Evolutionary conservation across 2,113 vertebrate species (phyloP), one percentile per base, ranked within the genome.

Genomic region (Nothoprocta perdicaria): DNA sequence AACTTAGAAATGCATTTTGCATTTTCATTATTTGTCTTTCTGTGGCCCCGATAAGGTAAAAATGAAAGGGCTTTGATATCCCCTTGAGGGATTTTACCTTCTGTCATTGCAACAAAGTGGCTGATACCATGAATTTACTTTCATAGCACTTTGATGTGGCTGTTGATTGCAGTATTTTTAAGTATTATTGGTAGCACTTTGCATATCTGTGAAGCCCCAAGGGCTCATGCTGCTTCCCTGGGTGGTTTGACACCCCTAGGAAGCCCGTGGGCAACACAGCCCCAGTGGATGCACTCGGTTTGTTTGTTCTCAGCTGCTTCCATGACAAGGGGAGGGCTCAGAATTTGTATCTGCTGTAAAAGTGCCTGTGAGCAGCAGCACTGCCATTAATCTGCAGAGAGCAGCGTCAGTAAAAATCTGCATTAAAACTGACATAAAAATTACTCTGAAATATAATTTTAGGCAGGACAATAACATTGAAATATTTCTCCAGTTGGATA

Each of bases 1-100:
- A 78, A 82, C 63, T 78, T 71, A 1, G 7, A 50, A 80, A 16
- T n/a, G 31, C 24, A 35, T 60, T 4, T 18, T 63, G 10, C 72
- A 29, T 48, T 91, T 93, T 35, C 57, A 22, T 9, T 17, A 77
- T 33, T n/a, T 80, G 22, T 60, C 69, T 91, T 77, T 75, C 14
- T 29, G 60, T 41, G 43, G 27, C 29, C 63, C 41, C 33, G 35
- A 0, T 41, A 38, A 21, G 29, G 24, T 57, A 2, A 41, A 55
- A 41, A 43, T 48, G 46, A 85, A 77, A 18, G 5, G 55, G 12
- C 27, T 15, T 35, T 67, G 88, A 38, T 74, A 61, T 58, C 23
- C 29, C n/a, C 72, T 62, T 7, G 18, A 61, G 65, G 18, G 10
- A 3, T 57, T 7, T 8, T 55, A 82, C 61, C 24, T 69, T 58